phyloP scores from a whole-genome alignment of 2,113 vertebrate genomes.

The Perognathus longimembris region DNA sequence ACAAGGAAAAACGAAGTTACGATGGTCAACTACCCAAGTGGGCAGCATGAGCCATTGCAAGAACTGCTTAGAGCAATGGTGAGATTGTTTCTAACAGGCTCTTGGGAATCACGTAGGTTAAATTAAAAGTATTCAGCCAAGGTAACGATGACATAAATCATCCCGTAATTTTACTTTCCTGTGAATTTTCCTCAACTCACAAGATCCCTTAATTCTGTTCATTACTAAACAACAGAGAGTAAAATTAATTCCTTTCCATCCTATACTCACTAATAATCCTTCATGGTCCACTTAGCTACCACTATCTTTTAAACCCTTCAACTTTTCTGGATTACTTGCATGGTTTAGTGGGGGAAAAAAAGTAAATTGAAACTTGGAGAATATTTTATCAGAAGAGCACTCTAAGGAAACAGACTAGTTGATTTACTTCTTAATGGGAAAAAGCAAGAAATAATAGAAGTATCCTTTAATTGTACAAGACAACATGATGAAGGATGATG shows the following conservation, averaged over 20 bases:
- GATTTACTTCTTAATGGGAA: slow-evolving; percentile 33
- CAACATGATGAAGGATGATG: slow-evolving; percentile 52
- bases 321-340: slow-evolving; percentile 7
- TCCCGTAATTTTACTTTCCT: neutral
- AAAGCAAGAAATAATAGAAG: slow-evolving; percentile 43
- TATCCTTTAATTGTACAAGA: slow-evolving; percentile 52
- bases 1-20: neutral
- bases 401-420: slow-evolving; percentile 40
- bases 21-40: neutral
- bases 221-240: neutral
- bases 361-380: slow-evolving; percentile 33
- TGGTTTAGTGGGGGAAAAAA: neutral
- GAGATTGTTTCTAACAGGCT: neutral
- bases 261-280: neutral
- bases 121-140: slow-evolving; percentile 4
- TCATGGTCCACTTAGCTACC: neutral
- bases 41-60: neutral
- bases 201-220: neutral
- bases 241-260: neutral
- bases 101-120: neutral
- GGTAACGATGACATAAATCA: neutral
- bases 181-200: neutral
- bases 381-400: slow-evolving; percentile 53
- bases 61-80: neutral
- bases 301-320: neutral